phyloP scores from a whole-genome alignment of 1,140 invertebrate genomes.

The Zaprionus kolodkinae region DNA sequence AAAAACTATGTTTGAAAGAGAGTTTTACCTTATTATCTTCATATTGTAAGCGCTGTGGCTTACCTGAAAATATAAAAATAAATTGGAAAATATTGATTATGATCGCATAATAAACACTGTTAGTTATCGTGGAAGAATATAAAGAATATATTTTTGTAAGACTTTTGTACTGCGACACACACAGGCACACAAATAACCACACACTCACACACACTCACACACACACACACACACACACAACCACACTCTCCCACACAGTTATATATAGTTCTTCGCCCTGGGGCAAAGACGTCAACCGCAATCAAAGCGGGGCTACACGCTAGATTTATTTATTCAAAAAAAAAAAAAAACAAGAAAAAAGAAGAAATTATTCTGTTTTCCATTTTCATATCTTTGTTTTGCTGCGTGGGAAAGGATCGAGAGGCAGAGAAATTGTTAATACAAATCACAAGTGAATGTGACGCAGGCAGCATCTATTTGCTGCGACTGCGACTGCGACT shows the following conservation, averaged over 20 bases:
- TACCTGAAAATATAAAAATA: not conserved
- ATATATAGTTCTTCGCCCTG: conserved; percentile 19
- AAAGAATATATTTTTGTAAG: not conserved
- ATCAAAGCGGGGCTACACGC: conserved; percentile 35
- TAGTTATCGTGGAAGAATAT: too few relatives aligned
- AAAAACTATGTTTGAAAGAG: not conserved
- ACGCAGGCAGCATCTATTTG: not conserved
- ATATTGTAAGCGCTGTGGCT: not conserved
- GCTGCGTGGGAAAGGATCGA: conserved; percentile 4
- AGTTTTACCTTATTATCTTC: not conserved
- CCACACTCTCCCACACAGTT: not conserved
- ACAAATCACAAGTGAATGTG: conserved; percentile 9
- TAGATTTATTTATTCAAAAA: conserved; percentile 22
- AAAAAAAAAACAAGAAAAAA: too few relatives aligned
- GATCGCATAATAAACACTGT: too few relatives aligned
- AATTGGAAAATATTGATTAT: not conserved
- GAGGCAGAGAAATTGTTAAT: conserved; percentile 28
- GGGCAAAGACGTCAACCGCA: conserved; percentile 26
- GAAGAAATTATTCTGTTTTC: not conserved
- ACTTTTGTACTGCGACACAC: not conserved
- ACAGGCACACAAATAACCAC: too few relatives aligned
- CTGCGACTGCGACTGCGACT: conserved; percentile 1
- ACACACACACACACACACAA: not conserved
- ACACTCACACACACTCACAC: not conserved
- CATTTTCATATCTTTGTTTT: not conserved